Evolutionary conservation across 2,797 vertebrate species (phyloP), one percentile per base, ranked within the genome.

Genomic region (Sebastes hopkinsi): DNA sequence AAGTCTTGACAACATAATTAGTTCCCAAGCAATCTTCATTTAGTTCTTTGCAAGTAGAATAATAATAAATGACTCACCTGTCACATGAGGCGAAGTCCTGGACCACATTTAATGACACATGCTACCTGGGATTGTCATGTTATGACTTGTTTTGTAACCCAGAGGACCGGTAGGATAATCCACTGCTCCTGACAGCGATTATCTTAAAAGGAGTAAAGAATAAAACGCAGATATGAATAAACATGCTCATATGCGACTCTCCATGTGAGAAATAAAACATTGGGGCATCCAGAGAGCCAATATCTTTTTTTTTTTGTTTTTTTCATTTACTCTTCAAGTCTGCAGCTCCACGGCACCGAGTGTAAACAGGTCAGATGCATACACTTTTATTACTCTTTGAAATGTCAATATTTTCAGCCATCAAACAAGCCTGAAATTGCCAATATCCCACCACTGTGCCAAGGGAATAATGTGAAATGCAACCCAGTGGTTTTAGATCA

Each of bases 361-460:
- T 42, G 83, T 80, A 85, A 85, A 89, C 77, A 86, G 38, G 70
- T 80, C 78, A 69, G 64, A 84, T 80, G 70, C 65, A 76, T 55
- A 75, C 67, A 62, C 81, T 78, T 84, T 83, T 82, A 87, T 88
- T 83, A 72, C 62, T 80, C 54, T 85, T 82, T 71, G 38, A 87
- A 82, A 86, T 85, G 84, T 86, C 81, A 87, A 87, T 81, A 82
- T 87, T 77, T 81, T 81, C 52, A 67, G 52, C 54, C 27, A 32
- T 64, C 67, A 86, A 82, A 84, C 67, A 78, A 72, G 58, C 1
- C 50, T 69, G 55, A 75, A 56, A 77, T 76, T 52, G 36, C 25
- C 67, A 84, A 68, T 77, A 82, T 83, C 59, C 18, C 61, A 75
- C 30, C 50, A 12, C 46, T 42, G 46, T 30, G 65, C 72, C 61